These are phyloP conservation scores for Rhadinocentrus ornatus DNA, from an alignment of 2,797 vertebrate genomes.

Conservation along the genomic window DNA sequence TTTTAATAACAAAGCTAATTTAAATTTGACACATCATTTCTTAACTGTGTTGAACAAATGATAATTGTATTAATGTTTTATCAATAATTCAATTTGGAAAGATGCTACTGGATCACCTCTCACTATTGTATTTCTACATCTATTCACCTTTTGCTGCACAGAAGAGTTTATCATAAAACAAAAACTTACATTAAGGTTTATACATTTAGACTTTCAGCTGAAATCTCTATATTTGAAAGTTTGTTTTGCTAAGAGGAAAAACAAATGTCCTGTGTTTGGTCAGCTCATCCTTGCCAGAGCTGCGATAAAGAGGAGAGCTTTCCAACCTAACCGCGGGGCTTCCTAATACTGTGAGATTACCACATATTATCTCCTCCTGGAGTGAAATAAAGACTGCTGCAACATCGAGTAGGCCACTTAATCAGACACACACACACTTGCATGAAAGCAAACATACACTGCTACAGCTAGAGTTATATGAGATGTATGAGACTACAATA, in stretches of 20 bases:
- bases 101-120: too few species aligned
- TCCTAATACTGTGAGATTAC: slow-evolving; percentile 45
- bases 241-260: slow-evolving; percentile 22
- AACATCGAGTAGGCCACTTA: slow-evolving; percentile 11
- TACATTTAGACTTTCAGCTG: slow-evolving; percentile 10
- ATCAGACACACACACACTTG: slow-evolving; percentile 28
- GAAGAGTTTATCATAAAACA: slow-evolving; percentile 36
- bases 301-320: slow-evolving; percentile 29
- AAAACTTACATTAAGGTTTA: neutral
- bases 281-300: slow-evolving; percentile 23
- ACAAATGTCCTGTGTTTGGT: neutral
- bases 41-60: too few species aligned
- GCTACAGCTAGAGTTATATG: slow-evolving; percentile 1
- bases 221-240: slow-evolving; percentile 10
- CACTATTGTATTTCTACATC: slow-evolving; percentile 15
- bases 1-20: too few species aligned
- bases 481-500: slow-evolving; percentile 9
- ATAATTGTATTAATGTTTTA: too few species aligned
- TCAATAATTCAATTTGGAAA: too few species aligned
- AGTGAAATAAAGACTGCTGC: slow-evolving; percentile 2
- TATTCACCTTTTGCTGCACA: slow-evolving; percentile 1
- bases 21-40: too few species aligned
- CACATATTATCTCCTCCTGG: slow-evolving; percentile 39
- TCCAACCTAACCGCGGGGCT: slow-evolving; percentile 40
- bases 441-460: slow-evolving; percentile 1